These are phyloP conservation scores for Smithornis capensis DNA, from an alignment of 2,113 vertebrate genomes.

Conservation along the genomic window DNA sequence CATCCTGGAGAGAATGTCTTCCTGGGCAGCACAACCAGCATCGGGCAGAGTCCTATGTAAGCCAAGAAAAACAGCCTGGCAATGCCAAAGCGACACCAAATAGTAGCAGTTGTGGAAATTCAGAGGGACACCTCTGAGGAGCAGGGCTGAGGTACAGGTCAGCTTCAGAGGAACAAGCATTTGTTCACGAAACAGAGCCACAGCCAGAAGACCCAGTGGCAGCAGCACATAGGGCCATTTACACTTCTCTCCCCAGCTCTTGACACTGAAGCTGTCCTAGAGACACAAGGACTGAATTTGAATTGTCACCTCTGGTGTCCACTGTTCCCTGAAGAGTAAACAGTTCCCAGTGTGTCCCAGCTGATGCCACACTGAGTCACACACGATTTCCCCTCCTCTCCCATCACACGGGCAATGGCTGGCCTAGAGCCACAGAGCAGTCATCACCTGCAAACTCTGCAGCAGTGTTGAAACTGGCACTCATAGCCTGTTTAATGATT, in stretches of 20 bases:
- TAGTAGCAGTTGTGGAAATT: background rate
- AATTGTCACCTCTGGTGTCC: background rate
- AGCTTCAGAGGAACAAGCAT: background rate
- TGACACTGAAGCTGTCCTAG: background rate
- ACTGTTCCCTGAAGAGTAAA: background rate
- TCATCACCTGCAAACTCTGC: fast-evolving
- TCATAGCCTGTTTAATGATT: background rate
- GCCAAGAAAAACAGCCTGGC: background rate
- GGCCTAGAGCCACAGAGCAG: background rate
- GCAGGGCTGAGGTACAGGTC: background rate
- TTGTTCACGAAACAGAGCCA: background rate
- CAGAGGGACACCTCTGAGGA: background rate
- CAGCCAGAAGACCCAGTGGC: background rate
- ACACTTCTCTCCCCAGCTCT: background rate
- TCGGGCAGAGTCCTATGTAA: background rate
- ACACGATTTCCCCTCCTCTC: background rate
- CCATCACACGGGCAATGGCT: fast-evolving
- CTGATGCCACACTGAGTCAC: background rate
- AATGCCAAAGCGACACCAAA: background rate
- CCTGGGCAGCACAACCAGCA: background rate
- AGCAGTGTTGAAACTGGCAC: background rate
- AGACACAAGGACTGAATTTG: background rate
- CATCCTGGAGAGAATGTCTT: background rate
- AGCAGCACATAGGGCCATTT: fast-evolving
- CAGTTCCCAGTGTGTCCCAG: background rate